Evolutionary conservation across 2,797 vertebrate genomes (phyloP), one percentile per base, ranked within the genome.

Genomic region (Crypturellus tataupa): DNA sequence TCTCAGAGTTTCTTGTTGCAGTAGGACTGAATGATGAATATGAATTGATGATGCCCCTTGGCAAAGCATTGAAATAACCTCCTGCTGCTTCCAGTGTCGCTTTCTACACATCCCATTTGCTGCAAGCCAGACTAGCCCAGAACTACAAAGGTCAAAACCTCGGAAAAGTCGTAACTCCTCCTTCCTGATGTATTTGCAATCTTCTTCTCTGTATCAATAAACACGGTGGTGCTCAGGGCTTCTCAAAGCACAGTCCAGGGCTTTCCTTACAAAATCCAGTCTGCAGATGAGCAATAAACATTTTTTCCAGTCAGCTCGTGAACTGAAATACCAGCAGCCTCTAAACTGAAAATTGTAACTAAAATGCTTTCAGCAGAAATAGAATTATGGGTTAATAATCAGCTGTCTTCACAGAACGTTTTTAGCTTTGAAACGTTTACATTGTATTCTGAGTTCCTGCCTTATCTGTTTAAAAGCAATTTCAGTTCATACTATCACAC

Each of bases 1-100:
- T 84, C 95, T 96, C 63, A 64, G 67, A 76, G n/a, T 85, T 84
- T 93, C 70, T 80, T 49, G 14, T 80, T 89, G 71, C n/a, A 85
- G 31, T 86, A 82, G 90, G 25, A 91, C 31, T 55, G 55, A 42
- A n/a, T 81, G 86, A 47, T 64, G 94, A 46, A 69, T 85, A 87
- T 77, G 25, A 25, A 25, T 83, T 77, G 33, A 5, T 39, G 46
- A 69, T 55, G 39, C 9, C 35, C 15, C 15, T 31, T 85, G 53
- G 78, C 85, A 81, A 44, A 93, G 65, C 31, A 37, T 63, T 85
- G 80, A 80, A 90, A 93, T 90, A 89, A 71, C 60, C 51, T 91
- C 60, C 37, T 21, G 12, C 49, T 51, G 12, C 51, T 92, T 69
- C 31, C 47, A 81, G 0, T 67, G 71, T 82, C 82, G 53, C 64